These are phyloP conservation scores for Tor tambroides DNA, from an alignment of 2,113 vertebrate genomes.

Conservation along the genomic window DNA sequence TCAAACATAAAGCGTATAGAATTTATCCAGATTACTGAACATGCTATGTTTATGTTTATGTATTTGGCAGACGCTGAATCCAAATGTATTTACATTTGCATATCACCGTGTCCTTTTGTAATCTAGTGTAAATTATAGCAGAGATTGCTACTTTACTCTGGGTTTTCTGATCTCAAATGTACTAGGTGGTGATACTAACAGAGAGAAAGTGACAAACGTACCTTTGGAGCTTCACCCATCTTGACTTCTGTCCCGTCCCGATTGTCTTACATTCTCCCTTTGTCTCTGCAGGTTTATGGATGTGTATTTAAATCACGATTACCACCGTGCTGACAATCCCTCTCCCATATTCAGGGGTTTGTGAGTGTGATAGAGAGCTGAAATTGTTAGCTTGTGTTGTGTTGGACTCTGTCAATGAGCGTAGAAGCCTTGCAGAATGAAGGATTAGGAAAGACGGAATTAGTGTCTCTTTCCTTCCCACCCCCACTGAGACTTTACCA, in stretches of 20 bases:
- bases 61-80: slow-evolving; percentile 2
- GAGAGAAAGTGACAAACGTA: slow-evolving; percentile 62
- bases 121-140: no score
- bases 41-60: slow-evolving; percentile 44
- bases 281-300: neutral
- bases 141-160: no score
- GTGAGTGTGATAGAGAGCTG: slow-evolving; percentile 49
- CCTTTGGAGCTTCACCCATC: slow-evolving; percentile 86
- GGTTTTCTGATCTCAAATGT: no score
- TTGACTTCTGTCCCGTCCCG: slow-evolving; percentile 60
- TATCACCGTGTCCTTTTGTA: no score
- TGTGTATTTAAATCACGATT: neutral
- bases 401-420: slow-evolving; percentile 38
- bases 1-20: slow-evolving; percentile 20
- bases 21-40: neutral
- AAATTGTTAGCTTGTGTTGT: slow-evolving; percentile 54
- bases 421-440: slow-evolving; percentile 20
- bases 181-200: no score
- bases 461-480: slow-evolving; percentile 74
- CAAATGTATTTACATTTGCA: neutral
- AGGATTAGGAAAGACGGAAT: slow-evolving; percentile 78
- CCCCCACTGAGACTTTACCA: slow-evolving; percentile 80
- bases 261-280: neutral
- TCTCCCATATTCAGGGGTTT: neutral
- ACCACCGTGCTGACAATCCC: neutral